Evolutionary conservation across 92 coral and sea anemone genomes (phyloP), one percentile per base, ranked within the genome.

Genomic region (Porites divaricata): DNA sequence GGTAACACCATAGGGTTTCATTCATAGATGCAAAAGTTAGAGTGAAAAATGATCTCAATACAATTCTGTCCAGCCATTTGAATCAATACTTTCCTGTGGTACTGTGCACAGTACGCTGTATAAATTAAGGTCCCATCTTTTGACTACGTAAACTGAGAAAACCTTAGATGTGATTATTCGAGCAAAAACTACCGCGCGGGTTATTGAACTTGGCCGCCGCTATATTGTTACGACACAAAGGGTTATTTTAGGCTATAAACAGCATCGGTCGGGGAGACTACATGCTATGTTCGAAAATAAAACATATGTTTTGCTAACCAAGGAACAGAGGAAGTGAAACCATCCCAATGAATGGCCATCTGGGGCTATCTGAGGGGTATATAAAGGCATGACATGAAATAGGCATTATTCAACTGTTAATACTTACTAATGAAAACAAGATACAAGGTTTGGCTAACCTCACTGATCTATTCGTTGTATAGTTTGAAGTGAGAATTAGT

Each of bases 261-360:
- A 62, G 24, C 76, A 22, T 81, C 62, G 5, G 14, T 50, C n/a
- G 49, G 8, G 63, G 15, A 59, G 78, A 49, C 68, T 13, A 22
- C 86, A 82, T 51, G 86, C 86, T 41, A 82, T 12, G 79, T 72
- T 62, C 1, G 41, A 61, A 82, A 72, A 73, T 79, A 82, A 62
- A 45, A 20, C 72, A 62, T 54, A 54, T 82, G 72, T 72, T 82
- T 72, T 82, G 25, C 52, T 72, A 62, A 48, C 79, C 86, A 74
- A 45, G 45, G 85, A 82, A 71, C 41, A 61, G 79, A 82, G 86
- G 86, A 82, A 82, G 73, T 82, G 86, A 82, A 48, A 8, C 48
- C 58, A 61, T 23, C 65, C 11, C 28, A 45, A 9, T 82, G 70
- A 82, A 73, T 82, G 8, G 84, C 4, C 2, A 15, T 48, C 20